Evolutionary conservation across 92 coral and sea anemone species (phyloP).

Genomic region (Epizoanthus scotinus): DNA sequence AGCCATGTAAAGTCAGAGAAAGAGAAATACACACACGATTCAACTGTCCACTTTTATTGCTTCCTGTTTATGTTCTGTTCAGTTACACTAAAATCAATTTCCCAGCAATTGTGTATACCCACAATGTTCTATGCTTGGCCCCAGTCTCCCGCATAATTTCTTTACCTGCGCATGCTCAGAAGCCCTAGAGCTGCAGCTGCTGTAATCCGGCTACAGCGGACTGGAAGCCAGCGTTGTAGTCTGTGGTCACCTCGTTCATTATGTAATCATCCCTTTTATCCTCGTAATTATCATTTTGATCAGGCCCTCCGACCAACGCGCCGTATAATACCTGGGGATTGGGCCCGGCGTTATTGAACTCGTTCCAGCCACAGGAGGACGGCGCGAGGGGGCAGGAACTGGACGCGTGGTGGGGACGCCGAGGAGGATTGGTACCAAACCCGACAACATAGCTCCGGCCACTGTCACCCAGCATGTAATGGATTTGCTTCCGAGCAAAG

Average conservation of each 20-base stretch:
- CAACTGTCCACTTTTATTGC: no score
- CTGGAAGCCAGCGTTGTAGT: slow-evolving; percentile 82
- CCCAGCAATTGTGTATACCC: no score
- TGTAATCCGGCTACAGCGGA: slow-evolving; percentile 68
- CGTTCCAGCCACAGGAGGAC: slow-evolving; percentile 41
- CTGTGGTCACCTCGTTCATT: slow-evolving; percentile 75
- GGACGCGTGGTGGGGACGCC: slow-evolving; percentile 66
- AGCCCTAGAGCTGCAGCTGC: slow-evolving; percentile 18
- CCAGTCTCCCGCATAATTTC: no score
- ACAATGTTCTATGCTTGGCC: no score
- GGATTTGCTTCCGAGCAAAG: slow-evolving; percentile 66
- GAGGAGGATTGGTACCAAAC: slow-evolving; percentile 65
- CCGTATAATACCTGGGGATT: slow-evolving; percentile 60
- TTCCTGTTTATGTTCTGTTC: no score
- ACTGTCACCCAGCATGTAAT: slow-evolving; percentile 66
- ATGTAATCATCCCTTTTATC: slow-evolving; percentile 60
- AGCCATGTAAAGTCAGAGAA: no score
- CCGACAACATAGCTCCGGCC: slow-evolving; percentile 77
- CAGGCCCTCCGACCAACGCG: slow-evolving; percentile 75
- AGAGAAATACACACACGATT: no score
- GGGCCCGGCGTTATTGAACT: slow-evolving; percentile 44
- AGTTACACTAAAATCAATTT: no score
- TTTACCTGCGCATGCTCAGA: no score
- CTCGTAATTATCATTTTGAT: slow-evolving; percentile 51
- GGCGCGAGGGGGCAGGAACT: slow-evolving; percentile 68